Conservation (phyloP, 2,797 vertebrate genomes). For the Silurus aristotelis region DNA sequence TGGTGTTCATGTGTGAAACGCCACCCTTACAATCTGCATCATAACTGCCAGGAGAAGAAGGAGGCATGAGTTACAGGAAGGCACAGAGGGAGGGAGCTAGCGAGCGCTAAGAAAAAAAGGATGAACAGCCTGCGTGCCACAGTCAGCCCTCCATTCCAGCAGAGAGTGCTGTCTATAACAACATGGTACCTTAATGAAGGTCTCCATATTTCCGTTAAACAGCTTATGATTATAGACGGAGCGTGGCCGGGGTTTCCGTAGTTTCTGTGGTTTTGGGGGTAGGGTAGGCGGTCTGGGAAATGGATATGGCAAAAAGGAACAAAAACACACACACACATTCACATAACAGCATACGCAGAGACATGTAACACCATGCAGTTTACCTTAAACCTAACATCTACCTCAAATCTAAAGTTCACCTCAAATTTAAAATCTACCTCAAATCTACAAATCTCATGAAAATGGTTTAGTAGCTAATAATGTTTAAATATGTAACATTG, state of each 20-base stretch:
- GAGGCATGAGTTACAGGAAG: conserved; percentile 63
- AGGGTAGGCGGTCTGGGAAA: conserved; percentile 95
- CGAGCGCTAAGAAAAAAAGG: conserved; percentile 51
- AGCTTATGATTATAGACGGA: conserved; percentile 98
- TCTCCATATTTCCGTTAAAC: conserved; percentile 99
- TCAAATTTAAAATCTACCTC: too few species aligned
- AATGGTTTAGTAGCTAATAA: conserved; percentile 36
- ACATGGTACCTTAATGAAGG: conserved; percentile 94
- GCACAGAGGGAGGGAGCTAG: conserved; percentile 59
- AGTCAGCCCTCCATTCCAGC: conserved; percentile 74
- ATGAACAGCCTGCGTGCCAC: conserved; percentile 67
- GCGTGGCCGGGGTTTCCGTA: conserved; percentile 98
- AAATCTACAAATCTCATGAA: neutral
- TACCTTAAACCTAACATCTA: neutral
- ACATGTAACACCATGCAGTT: conserved; percentile 39
- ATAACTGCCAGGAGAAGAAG: conserved; percentile 57
- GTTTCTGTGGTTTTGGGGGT: conserved; percentile 99
- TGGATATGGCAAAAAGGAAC: conserved; percentile 68
- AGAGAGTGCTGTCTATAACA: conserved; percentile 69
- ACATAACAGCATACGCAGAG: conserved; percentile 37
- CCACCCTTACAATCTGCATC: conserved; percentile 57
- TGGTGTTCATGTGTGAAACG: conserved; percentile 11
- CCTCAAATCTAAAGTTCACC: neutral
- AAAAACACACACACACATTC: conserved; percentile 51
- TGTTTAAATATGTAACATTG: conserved; percentile 33